These are phyloP conservation scores for Anolis carolinensis DNA, from an alignment of 2,113 vertebrate genomes.

Conservation along the genomic window DNA sequence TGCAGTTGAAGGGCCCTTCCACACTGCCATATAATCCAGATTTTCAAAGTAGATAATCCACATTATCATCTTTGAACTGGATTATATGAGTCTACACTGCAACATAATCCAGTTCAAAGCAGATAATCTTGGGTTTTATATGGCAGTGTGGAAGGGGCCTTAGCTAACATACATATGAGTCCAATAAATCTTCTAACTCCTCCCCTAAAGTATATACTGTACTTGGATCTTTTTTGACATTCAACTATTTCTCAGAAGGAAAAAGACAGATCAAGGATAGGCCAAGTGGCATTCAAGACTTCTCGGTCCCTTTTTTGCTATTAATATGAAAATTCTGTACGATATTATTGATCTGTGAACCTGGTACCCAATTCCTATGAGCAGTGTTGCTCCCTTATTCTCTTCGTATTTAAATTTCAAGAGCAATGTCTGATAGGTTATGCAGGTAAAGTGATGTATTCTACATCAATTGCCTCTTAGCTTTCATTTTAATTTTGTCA, in stretches of 20 bases:
- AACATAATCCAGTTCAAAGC: no score
- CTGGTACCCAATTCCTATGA: slow-evolving; percentile 41
- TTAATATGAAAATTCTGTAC: slow-evolving; percentile 32
- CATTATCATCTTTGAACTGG: no score
- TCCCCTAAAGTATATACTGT: neutral
- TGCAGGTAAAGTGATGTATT: slow-evolving; percentile 17
- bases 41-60: no score
- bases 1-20: no score
- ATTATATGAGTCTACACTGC: no score
- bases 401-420: slow-evolving; percentile 7
- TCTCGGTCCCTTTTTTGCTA: slow-evolving; percentile 41
- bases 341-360: slow-evolving; percentile 59
- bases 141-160: neutral
- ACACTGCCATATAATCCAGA: no score
- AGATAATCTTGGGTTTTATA: no score
- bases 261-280: slow-evolving; percentile 54
- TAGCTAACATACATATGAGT: neutral
- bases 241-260: slow-evolving; percentile 34
- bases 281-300: slow-evolving; percentile 37
- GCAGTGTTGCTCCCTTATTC: slow-evolving; percentile 34
- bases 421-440: slow-evolving; percentile 42
- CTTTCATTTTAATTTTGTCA: slow-evolving; percentile 44
- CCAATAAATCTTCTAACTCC: neutral
- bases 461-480: slow-evolving; percentile 10
- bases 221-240: slow-evolving; percentile 24